phyloP scores from a whole-genome alignment of 2,888 invertebrate species.

The Sepioteuthis lessoniana region DNA sequence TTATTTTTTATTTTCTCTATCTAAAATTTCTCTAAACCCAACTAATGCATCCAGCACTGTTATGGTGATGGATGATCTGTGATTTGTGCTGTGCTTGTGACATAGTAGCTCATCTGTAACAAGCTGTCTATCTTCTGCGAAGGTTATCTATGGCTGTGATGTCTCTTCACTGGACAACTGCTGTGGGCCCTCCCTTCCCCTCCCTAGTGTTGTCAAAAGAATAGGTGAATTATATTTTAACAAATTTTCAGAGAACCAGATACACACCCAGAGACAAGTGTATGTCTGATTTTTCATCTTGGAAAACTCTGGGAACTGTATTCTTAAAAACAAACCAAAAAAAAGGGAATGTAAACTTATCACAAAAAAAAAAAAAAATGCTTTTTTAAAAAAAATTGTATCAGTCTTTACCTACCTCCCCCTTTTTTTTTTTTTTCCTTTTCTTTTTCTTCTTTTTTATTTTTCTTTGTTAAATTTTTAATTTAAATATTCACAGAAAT shows the following conservation, averaged over 20 bases:
- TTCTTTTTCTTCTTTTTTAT: too few species aligned
- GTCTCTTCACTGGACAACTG: conserved; percentile 47
- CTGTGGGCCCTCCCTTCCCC: conserved; percentile 36
- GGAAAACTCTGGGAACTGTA: neutral
- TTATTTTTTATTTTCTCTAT: too few species aligned
- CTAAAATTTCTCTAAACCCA: conserved; percentile 6
- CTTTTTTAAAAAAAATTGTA: too few species aligned
- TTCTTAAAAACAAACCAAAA: neutral
- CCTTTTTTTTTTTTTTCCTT: neutral
- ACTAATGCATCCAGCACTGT: conserved; percentile 5
- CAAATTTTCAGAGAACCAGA: neutral
- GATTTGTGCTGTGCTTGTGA: neutral
- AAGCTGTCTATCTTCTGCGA: conserved; percentile 47
- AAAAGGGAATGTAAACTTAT: neutral
- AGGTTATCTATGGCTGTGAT: conserved; percentile 45
- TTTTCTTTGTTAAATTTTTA: neutral
- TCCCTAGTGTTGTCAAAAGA: neutral
- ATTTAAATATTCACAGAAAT: conserved; percentile 17
- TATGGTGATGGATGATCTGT: neutral
- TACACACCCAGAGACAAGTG: neutral
- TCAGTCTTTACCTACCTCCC: too few species aligned
- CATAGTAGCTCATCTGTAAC: conserved; percentile 38
- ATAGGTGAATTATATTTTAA: conserved; percentile 33
- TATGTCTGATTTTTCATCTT: neutral
- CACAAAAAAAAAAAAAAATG: neutral